phyloP scores from a whole-genome alignment of 2,888 invertebrate genomes.

The Margaritifera margaritifera region DNA sequence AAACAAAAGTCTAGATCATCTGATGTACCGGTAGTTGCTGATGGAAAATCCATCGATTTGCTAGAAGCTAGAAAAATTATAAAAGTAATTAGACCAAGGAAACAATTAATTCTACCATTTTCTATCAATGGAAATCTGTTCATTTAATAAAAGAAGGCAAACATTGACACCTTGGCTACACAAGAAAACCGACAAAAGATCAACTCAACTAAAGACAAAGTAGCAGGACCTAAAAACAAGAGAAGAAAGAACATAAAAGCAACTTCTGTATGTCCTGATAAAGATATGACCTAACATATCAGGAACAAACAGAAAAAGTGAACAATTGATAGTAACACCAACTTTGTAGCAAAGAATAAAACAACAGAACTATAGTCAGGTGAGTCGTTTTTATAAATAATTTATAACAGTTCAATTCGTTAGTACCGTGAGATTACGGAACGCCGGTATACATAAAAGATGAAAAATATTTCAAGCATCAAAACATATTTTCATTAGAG shows the following conservation, averaged over 20 bases:
- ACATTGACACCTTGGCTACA: conserved; percentile 3
- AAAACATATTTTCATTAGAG: too few relatives aligned
- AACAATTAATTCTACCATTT: conserved; percentile 16
- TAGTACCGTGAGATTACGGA: too few relatives aligned
- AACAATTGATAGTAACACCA: neutral
- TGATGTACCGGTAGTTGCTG: neutral
- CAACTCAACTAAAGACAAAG: too few relatives aligned
- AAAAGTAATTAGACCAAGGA: conserved; percentile 7
- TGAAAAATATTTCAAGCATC: too few relatives aligned
- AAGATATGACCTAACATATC: conserved; percentile 3
- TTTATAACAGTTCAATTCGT: too few relatives aligned
- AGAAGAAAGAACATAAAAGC: too few relatives aligned
- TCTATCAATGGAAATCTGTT: conserved; percentile 11
- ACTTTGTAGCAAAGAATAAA: too few relatives aligned
- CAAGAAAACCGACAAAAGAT: neutral
- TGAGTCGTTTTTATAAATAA: too few relatives aligned
- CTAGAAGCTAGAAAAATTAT: conserved; percentile 13
- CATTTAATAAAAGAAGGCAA: conserved; percentile 13
- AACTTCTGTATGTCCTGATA: neutral
- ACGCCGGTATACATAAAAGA: too few relatives aligned
- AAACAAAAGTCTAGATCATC: neutral
- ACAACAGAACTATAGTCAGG: too few relatives aligned
- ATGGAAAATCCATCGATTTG: neutral
- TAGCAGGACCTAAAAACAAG: too few relatives aligned
- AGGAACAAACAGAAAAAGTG: conserved; percentile 1